A percentile compares a stretch with the other conserved stretches of the same genome.
Conservation (phyloP, 2,797 vertebrate genomes). For the Sphaeramia orbicularis region DNA sequence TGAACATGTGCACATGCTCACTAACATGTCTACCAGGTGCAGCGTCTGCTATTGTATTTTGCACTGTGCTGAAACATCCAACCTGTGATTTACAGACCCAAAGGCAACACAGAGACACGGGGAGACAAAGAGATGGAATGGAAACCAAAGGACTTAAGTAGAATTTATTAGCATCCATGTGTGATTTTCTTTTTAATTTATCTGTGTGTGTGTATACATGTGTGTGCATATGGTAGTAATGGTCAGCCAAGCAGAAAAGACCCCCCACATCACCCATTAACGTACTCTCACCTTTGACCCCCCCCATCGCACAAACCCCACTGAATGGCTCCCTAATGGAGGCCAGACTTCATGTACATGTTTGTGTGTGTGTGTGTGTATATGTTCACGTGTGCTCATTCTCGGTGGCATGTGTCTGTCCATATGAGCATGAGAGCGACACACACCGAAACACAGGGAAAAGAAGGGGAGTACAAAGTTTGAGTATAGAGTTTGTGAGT, state of each 20-base stretch:
- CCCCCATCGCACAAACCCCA: conserved; percentile 47
- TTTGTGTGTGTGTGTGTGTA: conserved; percentile 47
- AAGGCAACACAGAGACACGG: conserved; percentile 40
- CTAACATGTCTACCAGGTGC: conserved; percentile 78
- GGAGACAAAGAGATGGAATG: conserved; percentile 22
- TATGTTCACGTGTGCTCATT: conserved; percentile 46
- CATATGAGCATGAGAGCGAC: conserved; percentile 20
- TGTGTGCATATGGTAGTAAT: conserved; percentile 56
- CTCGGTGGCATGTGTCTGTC: conserved; percentile 34
- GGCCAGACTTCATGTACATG: conserved; percentile 72
- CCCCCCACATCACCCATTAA: conserved; percentile 83
- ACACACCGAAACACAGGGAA: conserved; percentile 20
- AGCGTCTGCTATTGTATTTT: conserved; percentile 75
- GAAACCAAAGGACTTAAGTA: conserved; percentile 9
- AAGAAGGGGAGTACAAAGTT: conserved; percentile 16
- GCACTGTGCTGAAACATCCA: conserved; percentile 65
- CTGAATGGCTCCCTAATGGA: conserved; percentile 79
- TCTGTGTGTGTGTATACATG: conserved; percentile 6
- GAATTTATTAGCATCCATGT: conserved; percentile 40
- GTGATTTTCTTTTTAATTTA: neutral
- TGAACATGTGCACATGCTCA: conserved; percentile 48
- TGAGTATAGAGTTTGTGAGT: conserved; percentile 52
- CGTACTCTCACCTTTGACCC: conserved; percentile 79
- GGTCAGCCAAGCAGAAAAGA: conserved; percentile 81
- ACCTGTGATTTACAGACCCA: conserved; percentile 74